Percentiles rank a stretch among this genome's conserved stretches.
Evolutionary conservation across 2,113 vertebrate genomes (phyloP).

Genomic region (Cairina moschata): DNA sequence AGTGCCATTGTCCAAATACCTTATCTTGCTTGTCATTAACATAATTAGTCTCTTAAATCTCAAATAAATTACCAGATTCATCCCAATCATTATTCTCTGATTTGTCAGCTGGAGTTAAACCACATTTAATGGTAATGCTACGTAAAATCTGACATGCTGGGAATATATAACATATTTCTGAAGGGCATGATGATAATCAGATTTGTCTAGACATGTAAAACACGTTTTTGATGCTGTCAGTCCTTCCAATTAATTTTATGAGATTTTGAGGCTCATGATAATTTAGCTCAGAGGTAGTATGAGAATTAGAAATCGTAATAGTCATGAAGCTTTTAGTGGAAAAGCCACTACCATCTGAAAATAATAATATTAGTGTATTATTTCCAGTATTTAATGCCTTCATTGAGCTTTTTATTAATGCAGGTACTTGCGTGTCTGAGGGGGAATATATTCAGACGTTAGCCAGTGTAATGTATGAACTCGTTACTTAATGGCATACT

Average conservation of each 20-base stretch:
- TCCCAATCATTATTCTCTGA: not conserved
- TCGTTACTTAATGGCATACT: not conserved
- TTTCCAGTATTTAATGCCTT: not conserved
- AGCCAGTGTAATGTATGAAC: not conserved
- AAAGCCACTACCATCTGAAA: not conserved
- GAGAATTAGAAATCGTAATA: not conserved
- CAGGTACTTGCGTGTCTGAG: not conserved
- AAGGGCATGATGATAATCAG: conserved; percentile 27
- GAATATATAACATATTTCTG: conserved; percentile 20
- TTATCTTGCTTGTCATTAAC: not conserved
- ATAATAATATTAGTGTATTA: not conserved
- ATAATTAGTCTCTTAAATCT: not conserved
- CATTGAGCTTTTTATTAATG: not conserved
- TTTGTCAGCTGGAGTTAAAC: conserved; percentile 6
- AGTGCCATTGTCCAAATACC: not conserved
- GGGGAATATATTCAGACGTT: not conserved
- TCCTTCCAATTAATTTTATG: conserved; percentile 5
- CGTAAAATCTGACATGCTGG: conserved; percentile 33
- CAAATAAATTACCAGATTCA: conserved; percentile 6
- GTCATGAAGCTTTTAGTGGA: not conserved
- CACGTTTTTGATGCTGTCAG: not conserved
- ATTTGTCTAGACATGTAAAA: conserved; percentile 46
- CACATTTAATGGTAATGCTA: not conserved
- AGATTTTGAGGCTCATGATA: not conserved
- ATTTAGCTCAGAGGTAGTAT: not conserved